Conservation (phyloP, 2,797 vertebrate species). For the Cichlasoma orientale region DNA sequence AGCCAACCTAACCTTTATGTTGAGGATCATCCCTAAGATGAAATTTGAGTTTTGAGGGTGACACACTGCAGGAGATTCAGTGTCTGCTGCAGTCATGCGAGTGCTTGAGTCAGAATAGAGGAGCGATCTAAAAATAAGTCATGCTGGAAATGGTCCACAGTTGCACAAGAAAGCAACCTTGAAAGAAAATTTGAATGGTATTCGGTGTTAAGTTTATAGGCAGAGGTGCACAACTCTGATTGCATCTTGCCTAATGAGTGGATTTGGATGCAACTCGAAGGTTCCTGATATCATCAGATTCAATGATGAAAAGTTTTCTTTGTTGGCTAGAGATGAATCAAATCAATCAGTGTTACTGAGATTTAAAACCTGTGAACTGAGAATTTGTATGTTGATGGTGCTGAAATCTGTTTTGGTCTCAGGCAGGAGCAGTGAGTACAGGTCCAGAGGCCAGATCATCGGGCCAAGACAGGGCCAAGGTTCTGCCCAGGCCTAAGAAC, state of each 20-base stretch:
- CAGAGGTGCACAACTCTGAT: too few relatives aligned
- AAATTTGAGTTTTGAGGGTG: not conserved
- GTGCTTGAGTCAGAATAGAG: not conserved
- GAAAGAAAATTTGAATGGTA: too few relatives aligned
- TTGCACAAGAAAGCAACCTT: not conserved
- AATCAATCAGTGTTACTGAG: not conserved
- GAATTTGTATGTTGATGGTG: not conserved
- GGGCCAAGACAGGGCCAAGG: constrained; percentile 49
- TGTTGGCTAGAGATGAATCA: not conserved
- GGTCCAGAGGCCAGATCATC: constrained; percentile 32
- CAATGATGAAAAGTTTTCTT: not conserved
- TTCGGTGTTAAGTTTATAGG: too few relatives aligned
- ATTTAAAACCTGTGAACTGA: not conserved
- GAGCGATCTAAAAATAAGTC: not conserved
- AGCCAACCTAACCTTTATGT: not conserved
- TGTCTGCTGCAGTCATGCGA: not conserved
- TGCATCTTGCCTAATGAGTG: too few relatives aligned
- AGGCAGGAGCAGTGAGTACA: constrained; percentile 57
- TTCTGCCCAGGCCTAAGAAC: constrained; percentile 77
- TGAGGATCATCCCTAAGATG: not conserved
- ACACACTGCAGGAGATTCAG: not conserved
- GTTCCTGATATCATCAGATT: fast-evolving
- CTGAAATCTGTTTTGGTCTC: not conserved
- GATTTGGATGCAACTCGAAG: too few relatives aligned
- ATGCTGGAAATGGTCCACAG: not conserved